These are phyloP conservation scores for Leptonema lineaticorne DNA, from an alignment of 1,140 invertebrate species.

Conservation along the genomic window DNA sequence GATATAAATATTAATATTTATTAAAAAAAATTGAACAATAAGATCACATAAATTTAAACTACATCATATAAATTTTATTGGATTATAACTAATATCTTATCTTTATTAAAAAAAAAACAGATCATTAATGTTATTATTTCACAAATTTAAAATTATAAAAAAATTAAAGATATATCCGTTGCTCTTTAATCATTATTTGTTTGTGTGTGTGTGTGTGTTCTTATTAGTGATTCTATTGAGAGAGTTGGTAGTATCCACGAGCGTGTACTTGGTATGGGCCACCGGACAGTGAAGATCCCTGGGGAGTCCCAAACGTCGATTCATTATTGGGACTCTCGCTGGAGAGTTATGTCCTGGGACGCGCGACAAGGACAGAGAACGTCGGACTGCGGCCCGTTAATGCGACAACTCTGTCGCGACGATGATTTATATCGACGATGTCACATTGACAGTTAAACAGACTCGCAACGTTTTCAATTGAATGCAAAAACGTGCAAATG, in stretches of 20 bases:
- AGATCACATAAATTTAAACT: no score
- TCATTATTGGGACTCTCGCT: constrained; percentile 38
- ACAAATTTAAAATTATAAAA: no score
- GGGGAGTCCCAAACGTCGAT: constrained; percentile 38
- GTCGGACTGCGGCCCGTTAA: neutral
- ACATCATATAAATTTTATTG: no score
- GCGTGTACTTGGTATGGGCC: constrained; percentile 17
- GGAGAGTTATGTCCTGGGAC: constrained; percentile 21
- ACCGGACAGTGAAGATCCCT: constrained; percentile 20
- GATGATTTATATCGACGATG: neutral
- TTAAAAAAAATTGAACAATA: no score
- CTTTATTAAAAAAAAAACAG: no score
- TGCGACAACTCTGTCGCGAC: neutral
- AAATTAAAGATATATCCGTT: no score
- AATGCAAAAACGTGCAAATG: no score
- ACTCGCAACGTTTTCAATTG: no score
- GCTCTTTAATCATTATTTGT: neutral
- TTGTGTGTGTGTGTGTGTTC: neutral
- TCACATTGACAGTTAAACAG: no score
- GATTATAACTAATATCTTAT: no score
- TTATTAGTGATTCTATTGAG: constrained; percentile 27
- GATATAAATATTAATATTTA: no score
- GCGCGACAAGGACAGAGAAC: neutral
- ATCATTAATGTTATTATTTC: no score
- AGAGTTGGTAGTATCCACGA: neutral